Percentiles rank a stretch among this genome's conserved stretches.
phyloP scores from a whole-genome alignment of 2,113 vertebrate species.

The Salvelinus alpinus region DNA sequence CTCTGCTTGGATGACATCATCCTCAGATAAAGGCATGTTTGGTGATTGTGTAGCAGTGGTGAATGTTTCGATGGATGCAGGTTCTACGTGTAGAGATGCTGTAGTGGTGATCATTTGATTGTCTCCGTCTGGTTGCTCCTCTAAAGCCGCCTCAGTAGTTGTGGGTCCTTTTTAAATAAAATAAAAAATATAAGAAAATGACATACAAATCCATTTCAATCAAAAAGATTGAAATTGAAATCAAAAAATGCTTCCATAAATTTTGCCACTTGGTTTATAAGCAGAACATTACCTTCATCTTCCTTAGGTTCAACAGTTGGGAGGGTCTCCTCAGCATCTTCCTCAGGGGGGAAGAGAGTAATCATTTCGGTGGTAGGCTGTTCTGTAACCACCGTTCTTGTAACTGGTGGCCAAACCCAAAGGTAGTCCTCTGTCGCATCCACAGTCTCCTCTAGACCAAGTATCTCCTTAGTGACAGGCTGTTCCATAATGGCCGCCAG shows the following conservation, averaged over 20 bases:
- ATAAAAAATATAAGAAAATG: constrained; percentile 2
- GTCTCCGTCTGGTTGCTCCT: constrained; percentile 33
- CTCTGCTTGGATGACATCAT: constrained; percentile 16
- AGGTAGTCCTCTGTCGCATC: neutral
- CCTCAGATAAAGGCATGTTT: neutral
- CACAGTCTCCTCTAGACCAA: constrained; percentile 15
- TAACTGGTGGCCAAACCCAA: neutral
- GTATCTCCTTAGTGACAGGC: neutral
- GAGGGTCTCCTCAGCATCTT: neutral
- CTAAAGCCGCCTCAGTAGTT: constrained; percentile 11
- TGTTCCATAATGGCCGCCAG: neutral
- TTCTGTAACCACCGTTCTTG: neutral
- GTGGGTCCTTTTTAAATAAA: constrained; percentile 34
- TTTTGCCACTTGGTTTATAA: constrained; percentile 11
- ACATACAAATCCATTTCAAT: constrained; percentile 11
- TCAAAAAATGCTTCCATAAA: neutral
- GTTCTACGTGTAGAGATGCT: constrained; percentile 18
- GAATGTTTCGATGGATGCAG: constrained; percentile 13
- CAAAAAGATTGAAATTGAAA: neutral
- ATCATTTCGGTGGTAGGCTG: neutral
- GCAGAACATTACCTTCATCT: constrained; percentile 29
- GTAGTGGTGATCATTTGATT: constrained; percentile 9
- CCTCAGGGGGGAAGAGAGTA: neutral
- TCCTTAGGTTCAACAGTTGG: neutral
- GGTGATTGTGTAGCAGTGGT: neutral